Conservation (phyloP, 2,888 invertebrate species). For the Limenitis camilla region DNA sequence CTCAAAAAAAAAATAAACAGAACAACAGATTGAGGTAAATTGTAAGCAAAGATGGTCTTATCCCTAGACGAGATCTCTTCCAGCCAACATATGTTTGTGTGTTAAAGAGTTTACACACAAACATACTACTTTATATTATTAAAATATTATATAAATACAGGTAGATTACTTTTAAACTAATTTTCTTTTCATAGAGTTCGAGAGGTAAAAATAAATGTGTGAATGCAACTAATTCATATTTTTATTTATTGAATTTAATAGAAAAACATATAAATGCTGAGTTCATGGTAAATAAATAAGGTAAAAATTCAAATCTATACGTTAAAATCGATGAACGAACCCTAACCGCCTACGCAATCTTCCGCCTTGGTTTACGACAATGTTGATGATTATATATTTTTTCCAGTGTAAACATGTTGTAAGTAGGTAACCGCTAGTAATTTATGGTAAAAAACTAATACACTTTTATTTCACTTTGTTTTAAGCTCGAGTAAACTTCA, state of each 20-base stretch:
- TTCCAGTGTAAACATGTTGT: conserved; percentile 20
- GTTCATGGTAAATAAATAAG: not conserved
- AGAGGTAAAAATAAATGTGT: too few relatives aligned
- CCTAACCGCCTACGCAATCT: conserved; percentile 18
- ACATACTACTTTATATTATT: too few relatives aligned
- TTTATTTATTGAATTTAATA: not conserved
- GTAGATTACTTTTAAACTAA: too few relatives aligned
- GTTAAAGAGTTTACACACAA: too few relatives aligned
- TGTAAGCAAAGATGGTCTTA: too few relatives aligned
- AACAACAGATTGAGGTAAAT: too few relatives aligned
- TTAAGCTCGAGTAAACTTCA: conserved; percentile 25
- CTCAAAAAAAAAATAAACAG: too few relatives aligned
- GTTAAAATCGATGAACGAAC: conserved; percentile 1
- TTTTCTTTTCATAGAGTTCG: too few relatives aligned
- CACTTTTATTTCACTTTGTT: conserved; percentile 24
- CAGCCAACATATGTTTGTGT: too few relatives aligned
- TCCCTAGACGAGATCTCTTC: too few relatives aligned
- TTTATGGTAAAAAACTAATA: conserved; percentile 21
- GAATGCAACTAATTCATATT: too few relatives aligned
- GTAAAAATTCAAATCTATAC: not conserved
- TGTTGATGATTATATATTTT: conserved; percentile 24
- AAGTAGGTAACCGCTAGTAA: conserved; percentile 22
- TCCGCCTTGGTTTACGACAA: conserved; percentile 25
- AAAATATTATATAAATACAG: too few relatives aligned
- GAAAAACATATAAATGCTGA: not conserved